Base-by-base conservation (phyloP, 1,140 invertebrate genomes). In the Drosophila persimilis region DNA sequence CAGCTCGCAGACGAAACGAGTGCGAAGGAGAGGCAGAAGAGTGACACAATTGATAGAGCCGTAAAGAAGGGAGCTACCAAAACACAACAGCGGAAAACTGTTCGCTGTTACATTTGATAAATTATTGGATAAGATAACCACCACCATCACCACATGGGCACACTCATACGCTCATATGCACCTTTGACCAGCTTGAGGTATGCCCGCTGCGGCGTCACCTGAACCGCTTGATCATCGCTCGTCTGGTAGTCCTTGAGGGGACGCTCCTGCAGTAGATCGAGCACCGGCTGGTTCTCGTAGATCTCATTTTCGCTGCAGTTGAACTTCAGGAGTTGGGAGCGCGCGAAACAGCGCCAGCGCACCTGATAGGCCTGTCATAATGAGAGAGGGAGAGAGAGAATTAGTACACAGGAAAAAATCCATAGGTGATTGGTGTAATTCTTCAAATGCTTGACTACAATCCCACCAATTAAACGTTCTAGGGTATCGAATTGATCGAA, bases 131-230 rank as follows among this genome's bases (percentile, higher is more conserved):
- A 69, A 69, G 66, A 70, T 70, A 70, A 70, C 29, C 20, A 24
- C 7, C 29, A 22, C 20, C 20, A 20, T 1, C 15, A 29, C 56
- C 39, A 31, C 15, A 22, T 26, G 22, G 35, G 24, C 11, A 41
- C 52, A 24, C 53, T 13, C 53, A 11, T 41, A 24, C 39, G 26
- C 20, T 15, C 9, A 41, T 41, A 67, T 73, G 56, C 73, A 73
- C 90, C 80, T 70, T 92, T 92, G 67, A 94, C 90, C 24, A 95
- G 86, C 69, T 91, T 93, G 3, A 95, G 78, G 48, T 86, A 90
- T 1, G 94, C 91, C 50, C 91, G 76, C 72, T 95, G 94, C 6
- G 94, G 94, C 63, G 90, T 91, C 46, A 95, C 91, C 77, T 95
- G 94, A 26, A 95, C 92, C 7, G 94, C 93, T 57, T 93, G 90